Conservation (phyloP, 2,797 vertebrate species). For the Melopsittacus undulatus region DNA sequence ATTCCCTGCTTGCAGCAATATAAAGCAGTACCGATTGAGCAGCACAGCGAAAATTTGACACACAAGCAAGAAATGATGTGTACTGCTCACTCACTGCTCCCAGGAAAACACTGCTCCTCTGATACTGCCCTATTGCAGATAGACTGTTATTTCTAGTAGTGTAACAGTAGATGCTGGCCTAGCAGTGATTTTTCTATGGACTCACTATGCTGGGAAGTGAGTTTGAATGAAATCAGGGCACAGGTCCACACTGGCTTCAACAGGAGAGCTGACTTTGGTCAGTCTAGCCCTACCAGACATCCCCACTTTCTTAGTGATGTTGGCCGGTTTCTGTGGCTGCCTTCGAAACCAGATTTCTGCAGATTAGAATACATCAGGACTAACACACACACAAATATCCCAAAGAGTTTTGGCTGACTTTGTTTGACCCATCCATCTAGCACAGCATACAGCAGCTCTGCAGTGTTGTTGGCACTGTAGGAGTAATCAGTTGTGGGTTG, state of each 20-base stretch:
- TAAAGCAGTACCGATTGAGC: not conserved
- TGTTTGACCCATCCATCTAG: not conserved
- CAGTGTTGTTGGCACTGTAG: fast-evolving
- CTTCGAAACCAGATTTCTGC: not conserved
- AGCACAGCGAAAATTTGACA: not conserved
- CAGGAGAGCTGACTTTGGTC: not conserved
- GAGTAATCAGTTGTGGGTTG: not conserved
- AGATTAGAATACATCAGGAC: not conserved
- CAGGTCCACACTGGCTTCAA: not conserved
- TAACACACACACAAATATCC: not conserved
- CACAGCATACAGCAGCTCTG: fast-evolving
- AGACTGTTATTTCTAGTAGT: not conserved
- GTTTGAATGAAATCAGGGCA: not conserved
- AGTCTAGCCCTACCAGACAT: not conserved
- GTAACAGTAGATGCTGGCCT: not conserved
- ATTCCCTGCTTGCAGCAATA: not conserved
- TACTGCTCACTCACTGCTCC: not conserved
- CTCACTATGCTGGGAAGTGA: not conserved
- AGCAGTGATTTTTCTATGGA: not conserved
- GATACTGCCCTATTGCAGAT: fast-evolving
- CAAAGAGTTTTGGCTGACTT: not conserved
- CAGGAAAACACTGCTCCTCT: not conserved
- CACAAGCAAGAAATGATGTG: not conserved
- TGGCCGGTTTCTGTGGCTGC: not conserved
- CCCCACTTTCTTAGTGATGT: not conserved